Conservation (phyloP, 2,888 invertebrate genomes). For the Eilema depressum region DNA sequence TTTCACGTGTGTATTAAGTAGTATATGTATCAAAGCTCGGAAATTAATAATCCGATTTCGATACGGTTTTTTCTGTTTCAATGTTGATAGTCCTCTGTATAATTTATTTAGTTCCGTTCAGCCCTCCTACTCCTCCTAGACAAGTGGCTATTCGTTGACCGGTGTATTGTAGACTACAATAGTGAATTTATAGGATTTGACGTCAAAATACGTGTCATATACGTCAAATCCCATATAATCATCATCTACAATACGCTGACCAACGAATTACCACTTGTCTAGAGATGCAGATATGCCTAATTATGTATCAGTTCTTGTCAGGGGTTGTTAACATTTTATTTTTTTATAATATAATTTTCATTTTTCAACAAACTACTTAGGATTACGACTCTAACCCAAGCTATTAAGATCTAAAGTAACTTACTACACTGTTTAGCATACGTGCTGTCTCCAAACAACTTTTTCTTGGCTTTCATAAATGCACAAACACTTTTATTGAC, state of each 20-base stretch:
- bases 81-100: background rate
- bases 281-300: too few species aligned
- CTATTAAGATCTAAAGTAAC: slow-evolving; percentile 5
- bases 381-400: background rate
- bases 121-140: too few species aligned
- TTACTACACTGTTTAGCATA: slow-evolving; percentile 18
- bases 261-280: too few species aligned
- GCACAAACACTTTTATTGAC: slow-evolving; percentile 66
- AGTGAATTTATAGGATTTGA: too few species aligned
- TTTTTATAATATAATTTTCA: background rate
- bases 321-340: background rate
- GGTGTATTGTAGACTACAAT: too few species aligned
- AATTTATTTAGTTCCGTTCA: background rate
- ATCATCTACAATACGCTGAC: too few species aligned
- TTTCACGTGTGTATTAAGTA: too few species aligned
- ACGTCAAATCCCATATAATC: too few species aligned
- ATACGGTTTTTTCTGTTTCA: background rate
- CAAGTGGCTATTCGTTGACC: too few species aligned
- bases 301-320: background rate
- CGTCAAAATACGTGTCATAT: too few species aligned
- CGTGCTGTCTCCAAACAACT: slow-evolving; percentile 56
- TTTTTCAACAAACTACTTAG: background rate
- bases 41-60: too few species aligned
- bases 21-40: too few species aligned
- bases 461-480: slow-evolving; percentile 65